Evolutionary conservation across 2,797 vertebrate genomes (phyloP), one percentile per base, ranked within the genome.

Genomic region (Aeoliscus strigatus): DNA sequence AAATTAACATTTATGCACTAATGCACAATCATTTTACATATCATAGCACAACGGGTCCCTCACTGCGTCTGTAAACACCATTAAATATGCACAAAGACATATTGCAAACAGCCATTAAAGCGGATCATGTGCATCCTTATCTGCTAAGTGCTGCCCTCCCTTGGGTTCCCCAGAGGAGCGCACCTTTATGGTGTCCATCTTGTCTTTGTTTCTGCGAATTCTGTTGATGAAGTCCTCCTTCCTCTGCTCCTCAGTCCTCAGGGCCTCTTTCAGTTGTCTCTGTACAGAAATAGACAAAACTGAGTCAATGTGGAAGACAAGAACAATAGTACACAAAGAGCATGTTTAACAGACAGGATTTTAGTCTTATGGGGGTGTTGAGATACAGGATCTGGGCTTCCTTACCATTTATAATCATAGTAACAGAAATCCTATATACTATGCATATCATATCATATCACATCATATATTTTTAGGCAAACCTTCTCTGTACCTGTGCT

Each of bases 121-220:
- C 51, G 28, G 15, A 26, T 39, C 35, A 14, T 48, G 42, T 51
- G 33, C 5, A 37, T 60, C 65, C 66, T 80, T 73, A 72, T 85
- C 79, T 68, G 51, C 42, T 75, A 77, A 75, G 57, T 78, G 73
- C 53, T 47, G 51, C 59, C 17, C 31, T 56, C 37, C 26, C 27
- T 27, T 2, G 18, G 50, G 31, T 21, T 36, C 38, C 41, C 39
- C 8, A 11, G 26, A 37, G 16, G 2, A 60, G 38, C 15, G 45
- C 84, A 93, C 92, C 85, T 76, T 87, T 77, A 93, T 83, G 50
- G 51, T 52, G 46, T 85, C 73, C 69, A 91, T 85, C 56, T 84
- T 75, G 51, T 89, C 83, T 70, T 88, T 77, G 1, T 62, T 75
- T 18, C 44, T 59, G n/a, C 9, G 68, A 64, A 90, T 87, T 43